These are phyloP conservation scores for Metopolophium dirhodum DNA, from an alignment of 1,140 invertebrate species.

Conservation along the genomic window DNA sequence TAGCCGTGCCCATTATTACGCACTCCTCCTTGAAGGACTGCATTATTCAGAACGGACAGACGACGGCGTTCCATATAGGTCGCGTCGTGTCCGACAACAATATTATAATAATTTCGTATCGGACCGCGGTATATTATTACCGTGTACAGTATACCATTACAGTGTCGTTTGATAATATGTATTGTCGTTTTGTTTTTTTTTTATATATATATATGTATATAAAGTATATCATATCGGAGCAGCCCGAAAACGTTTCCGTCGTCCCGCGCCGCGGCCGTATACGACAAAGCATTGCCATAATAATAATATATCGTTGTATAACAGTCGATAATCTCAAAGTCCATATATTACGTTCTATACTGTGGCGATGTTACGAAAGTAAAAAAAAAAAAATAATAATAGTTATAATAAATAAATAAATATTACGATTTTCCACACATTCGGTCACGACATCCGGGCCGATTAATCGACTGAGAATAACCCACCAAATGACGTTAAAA, in stretches of 20 bases:
- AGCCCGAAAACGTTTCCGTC: background rate
- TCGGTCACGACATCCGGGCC: conserved; percentile 13
- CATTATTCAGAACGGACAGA: background rate
- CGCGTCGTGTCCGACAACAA: background rate
- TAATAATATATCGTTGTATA: background rate
- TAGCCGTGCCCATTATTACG: background rate
- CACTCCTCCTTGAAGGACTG: background rate
- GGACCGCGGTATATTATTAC: background rate
- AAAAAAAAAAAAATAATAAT: conserved; percentile 3
- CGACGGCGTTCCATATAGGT: background rate
- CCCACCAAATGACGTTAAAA: background rate
- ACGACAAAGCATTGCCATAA: background rate
- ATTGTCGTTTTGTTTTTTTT: background rate
- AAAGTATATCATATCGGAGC: background rate
- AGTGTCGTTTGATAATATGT: too few relatives aligned
- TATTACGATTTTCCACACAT: conserved; percentile 42
- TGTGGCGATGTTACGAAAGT: background rate
- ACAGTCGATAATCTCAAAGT: background rate
- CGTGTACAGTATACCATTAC: too few relatives aligned
- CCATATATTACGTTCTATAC: background rate
- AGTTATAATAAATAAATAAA: conserved; percentile 1
- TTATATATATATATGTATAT: background rate
- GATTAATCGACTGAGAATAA: conserved; percentile 42
- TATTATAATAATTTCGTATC: background rate
- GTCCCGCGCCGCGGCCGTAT: background rate